These are phyloP conservation scores for Muscicapa striata DNA, from an alignment of 2,797 vertebrate genomes.

Conservation along the genomic window DNA sequence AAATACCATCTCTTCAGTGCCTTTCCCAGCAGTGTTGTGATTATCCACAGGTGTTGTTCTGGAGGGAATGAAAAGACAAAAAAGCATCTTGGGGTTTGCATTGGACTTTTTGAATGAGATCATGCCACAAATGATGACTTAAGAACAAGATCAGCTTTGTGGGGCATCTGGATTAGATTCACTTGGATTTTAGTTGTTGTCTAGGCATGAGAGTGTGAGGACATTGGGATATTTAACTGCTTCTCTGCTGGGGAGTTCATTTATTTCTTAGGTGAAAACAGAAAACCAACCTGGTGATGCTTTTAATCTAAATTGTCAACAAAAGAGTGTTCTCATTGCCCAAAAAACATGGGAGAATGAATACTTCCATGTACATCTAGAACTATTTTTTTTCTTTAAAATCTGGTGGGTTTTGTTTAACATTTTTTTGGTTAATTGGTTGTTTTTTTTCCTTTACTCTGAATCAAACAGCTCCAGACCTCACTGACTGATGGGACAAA, in stretches of 20 bases:
- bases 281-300: neutral
- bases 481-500: neutral
- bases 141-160: neutral
- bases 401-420: neutral
- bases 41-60: neutral
- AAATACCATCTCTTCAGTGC: neutral
- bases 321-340: neutral
- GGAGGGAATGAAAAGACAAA: neutral
- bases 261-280: neutral
- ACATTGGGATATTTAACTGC: neutral
- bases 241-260: neutral
- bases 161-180: neutral
- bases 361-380: neutral
- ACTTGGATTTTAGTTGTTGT: neutral
- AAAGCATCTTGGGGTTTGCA: neutral
- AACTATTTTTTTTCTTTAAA: neutral
- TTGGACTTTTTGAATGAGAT: neutral
- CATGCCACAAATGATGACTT: neutral
- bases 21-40: neutral
- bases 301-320: neutral
- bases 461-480: neutral
- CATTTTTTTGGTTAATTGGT: fast-evolving
- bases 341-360: neutral
- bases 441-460: neutral
- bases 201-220: neutral